Conservation (phyloP, 2,113 vertebrate species). For the Callochromis pleurospilus region DNA sequence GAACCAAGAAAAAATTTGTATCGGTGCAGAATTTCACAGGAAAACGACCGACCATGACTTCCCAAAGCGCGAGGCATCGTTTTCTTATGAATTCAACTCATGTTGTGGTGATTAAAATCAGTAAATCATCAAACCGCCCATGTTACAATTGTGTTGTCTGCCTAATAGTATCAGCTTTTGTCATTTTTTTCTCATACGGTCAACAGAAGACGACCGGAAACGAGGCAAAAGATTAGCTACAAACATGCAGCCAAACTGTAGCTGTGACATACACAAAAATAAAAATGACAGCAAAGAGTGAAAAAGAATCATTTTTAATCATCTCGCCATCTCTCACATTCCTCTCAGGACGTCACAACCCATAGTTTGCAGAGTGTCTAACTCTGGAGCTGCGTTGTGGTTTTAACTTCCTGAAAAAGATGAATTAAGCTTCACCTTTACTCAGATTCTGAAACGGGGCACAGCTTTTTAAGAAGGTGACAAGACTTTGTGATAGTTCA, state of each 20-base stretch:
- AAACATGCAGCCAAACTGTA: fast-evolving
- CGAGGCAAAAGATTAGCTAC: background rate
- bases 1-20: background rate
- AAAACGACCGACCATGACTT: background rate
- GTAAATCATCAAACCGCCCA: background rate
- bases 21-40: background rate
- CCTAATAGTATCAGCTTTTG: background rate
- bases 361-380: background rate
- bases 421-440: background rate
- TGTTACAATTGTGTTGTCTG: background rate
- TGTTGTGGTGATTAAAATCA: background rate
- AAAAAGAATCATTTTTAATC: background rate
- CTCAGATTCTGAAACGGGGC: background rate
- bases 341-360: background rate
- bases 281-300: background rate
- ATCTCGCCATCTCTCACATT: background rate
- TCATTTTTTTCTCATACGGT: background rate
- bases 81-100: background rate
- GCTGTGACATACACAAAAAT: background rate
- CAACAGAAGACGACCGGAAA: background rate
- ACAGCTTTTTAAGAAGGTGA: background rate
- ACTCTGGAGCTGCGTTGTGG: background rate
- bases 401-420: background rate
- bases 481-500: background rate
- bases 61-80: fast-evolving